A percentile compares a stretch with the other conserved stretches of the same genome.
Evolutionary conservation across 2,113 vertebrate genomes (phyloP).

Genomic region (Cynocephalus volans): DNA sequence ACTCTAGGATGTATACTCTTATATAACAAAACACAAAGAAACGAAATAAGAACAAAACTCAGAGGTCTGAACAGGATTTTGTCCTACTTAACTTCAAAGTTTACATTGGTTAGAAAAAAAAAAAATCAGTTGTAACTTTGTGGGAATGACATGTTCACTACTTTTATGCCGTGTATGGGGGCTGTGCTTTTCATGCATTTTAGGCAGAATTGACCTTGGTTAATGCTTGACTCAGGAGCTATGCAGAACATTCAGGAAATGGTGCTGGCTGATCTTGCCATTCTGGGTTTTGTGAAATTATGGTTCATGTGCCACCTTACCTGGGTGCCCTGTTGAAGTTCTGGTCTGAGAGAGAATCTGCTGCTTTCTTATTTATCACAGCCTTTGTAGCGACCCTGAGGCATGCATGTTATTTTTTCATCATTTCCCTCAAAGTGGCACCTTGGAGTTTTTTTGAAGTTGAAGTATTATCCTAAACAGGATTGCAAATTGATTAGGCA

Average conservation of each 20-base stretch:
- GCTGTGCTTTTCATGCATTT: background rate
- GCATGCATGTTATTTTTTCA: background rate
- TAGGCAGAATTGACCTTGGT: background rate
- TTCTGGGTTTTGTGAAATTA: background rate
- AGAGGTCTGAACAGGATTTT: background rate
- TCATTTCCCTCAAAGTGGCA: background rate
- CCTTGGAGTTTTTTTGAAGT: background rate
- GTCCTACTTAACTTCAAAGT: constrained; percentile 18
- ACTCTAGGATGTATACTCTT: background rate
- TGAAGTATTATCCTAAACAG: background rate
- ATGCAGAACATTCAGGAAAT: background rate
- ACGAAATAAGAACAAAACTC: background rate
- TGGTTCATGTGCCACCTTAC: fast-evolving
- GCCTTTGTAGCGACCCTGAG: background rate
- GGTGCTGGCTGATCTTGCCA: background rate
- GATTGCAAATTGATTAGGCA: background rate
- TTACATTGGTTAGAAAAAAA: background rate
- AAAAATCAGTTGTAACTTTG: background rate
- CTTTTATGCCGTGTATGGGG: background rate
- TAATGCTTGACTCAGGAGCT: background rate
- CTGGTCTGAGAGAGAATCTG: background rate
- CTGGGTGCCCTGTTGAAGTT: background rate
- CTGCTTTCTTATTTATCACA: background rate
- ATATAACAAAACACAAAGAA: background rate
- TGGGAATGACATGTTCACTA: background rate